Conservation (phyloP, 30 jellyfish, hydroid and myxozoan genomes). For the Pelagia noctiluca region DNA sequence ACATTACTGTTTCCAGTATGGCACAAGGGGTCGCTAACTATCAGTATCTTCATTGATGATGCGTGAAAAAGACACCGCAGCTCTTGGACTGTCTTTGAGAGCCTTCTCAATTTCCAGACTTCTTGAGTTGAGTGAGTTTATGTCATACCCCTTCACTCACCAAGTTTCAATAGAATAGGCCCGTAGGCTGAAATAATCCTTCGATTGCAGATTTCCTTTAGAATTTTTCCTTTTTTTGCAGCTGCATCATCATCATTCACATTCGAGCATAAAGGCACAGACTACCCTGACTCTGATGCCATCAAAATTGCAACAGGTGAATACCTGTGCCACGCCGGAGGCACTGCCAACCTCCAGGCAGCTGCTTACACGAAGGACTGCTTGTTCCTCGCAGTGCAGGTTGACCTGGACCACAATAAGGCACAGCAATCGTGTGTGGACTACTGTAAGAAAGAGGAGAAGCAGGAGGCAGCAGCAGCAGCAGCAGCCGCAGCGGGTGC, state of each 20-base stretch:
- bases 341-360: slow-evolving; percentile 43
- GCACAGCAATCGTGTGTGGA: slow-evolving; percentile 59
- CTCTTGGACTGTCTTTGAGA: too few relatives aligned
- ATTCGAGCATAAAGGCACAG: slow-evolving; percentile 52
- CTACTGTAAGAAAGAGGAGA: slow-evolving; percentile 58
- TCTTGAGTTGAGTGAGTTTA: too few relatives aligned
- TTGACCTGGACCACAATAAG: slow-evolving; percentile 55
- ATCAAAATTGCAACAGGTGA: slow-evolving; percentile 35
- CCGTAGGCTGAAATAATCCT: too few relatives aligned
- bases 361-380: slow-evolving; percentile 61
- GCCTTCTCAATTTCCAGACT: too few relatives aligned
- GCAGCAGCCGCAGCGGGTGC: slow-evolving; percentile 60
- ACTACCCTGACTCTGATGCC: slow-evolving; percentile 52
- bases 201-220: background rate
- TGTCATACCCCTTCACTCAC: too few relatives aligned
- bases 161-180: too few relatives aligned
- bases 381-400: slow-evolving; percentile 62
- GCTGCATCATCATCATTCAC: slow-evolving; percentile 40
- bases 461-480: slow-evolving; percentile 14
- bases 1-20: too few relatives aligned
- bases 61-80: too few relatives aligned
- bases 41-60: too few relatives aligned
- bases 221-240: slow-evolving; percentile 6
- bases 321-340: slow-evolving; percentile 74
- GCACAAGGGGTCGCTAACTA: too few relatives aligned